Conservation (phyloP, 2,888 invertebrate genomes). For the Limnephilus auricula region DNA sequence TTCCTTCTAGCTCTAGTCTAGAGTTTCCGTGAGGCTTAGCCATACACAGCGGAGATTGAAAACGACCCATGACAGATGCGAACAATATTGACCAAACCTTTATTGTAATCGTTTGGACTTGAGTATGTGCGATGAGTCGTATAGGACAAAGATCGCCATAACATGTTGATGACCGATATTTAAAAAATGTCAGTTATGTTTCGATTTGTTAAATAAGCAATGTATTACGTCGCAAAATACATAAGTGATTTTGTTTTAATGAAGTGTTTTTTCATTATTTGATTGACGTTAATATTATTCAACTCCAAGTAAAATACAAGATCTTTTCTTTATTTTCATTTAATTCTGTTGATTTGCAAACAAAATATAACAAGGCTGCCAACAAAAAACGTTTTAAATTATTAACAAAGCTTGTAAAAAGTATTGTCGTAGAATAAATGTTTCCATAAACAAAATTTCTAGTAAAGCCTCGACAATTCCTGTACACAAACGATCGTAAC, state of each 20-base stretch:
- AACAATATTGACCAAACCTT: constrained; percentile 22
- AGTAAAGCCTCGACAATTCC: background rate
- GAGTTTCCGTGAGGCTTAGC: background rate
- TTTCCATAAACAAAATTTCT: background rate
- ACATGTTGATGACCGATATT: background rate
- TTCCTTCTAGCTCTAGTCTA: background rate
- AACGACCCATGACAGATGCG: constrained; percentile 19
- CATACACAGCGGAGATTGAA: constrained; percentile 13
- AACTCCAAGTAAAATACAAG: background rate
- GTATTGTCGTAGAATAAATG: background rate
- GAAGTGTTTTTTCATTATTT: background rate
- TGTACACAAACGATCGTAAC: background rate
- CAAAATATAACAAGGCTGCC: background rate
- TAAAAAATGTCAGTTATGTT: background rate
- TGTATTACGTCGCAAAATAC: background rate
- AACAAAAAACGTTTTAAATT: background rate
- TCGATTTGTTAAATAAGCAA: background rate
- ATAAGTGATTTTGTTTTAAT: background rate
- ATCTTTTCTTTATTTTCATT: background rate
- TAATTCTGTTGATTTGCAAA: background rate
- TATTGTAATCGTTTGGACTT: constrained; percentile 12
- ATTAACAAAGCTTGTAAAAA: background rate
- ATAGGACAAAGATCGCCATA: background rate
- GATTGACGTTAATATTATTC: background rate
- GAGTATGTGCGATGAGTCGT: background rate